Evolutionary conservation across 2,888 invertebrate genomes (phyloP), one percentile per base, ranked within the genome.

Genomic region (Coenonympha arcania): DNA sequence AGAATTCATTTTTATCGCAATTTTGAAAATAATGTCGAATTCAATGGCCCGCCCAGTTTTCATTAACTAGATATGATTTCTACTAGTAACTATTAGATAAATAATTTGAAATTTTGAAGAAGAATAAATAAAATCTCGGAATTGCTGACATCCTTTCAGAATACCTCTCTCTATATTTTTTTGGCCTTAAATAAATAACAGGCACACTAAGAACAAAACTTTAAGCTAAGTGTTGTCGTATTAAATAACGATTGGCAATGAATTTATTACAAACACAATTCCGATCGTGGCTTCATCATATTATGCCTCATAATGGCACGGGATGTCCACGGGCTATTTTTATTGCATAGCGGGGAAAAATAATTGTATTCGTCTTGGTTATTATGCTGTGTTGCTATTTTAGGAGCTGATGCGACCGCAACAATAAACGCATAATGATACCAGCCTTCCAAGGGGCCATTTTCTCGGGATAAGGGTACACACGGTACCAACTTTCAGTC

Each of bases 311-410:
- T 19, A 37, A 37, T 42, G n/a, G n/a, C 20, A n/a, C 47, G 40
- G 6, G 6, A 28, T 4, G 13, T 33, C 8, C 30, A 26, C 19
- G 18, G 13, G 33, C 24, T 50, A 50, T 50, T 46, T 50, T 50
- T 47, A 50, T 54, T 50, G 50, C 39, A 43, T 43, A 22, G 37
- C 39, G 37, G 30, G 43, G 44, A 46, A 45, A 68, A 76, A 71
- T 73, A 73, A 76, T 76, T 76, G 76, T 79, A 78, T 78, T 74
- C 72, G 62, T 59, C 66, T 65, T 59, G 60, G 61, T 69, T 71
- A 73, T 73, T 69, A 71, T 62, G 63, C 62, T 59, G 56, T 71
- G 64, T 65, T 66, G 71, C 69, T 76, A 76, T 79, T 79, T 73
- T 68, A 63, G 70, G 65, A 61, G 30, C 54, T 57, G 65, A 65